Percentiles rank a stretch among this genome's conserved stretches.
Evolutionary conservation across 2,888 invertebrate genomes (phyloP).

Genomic region (Lithophane ornitopus): DNA sequence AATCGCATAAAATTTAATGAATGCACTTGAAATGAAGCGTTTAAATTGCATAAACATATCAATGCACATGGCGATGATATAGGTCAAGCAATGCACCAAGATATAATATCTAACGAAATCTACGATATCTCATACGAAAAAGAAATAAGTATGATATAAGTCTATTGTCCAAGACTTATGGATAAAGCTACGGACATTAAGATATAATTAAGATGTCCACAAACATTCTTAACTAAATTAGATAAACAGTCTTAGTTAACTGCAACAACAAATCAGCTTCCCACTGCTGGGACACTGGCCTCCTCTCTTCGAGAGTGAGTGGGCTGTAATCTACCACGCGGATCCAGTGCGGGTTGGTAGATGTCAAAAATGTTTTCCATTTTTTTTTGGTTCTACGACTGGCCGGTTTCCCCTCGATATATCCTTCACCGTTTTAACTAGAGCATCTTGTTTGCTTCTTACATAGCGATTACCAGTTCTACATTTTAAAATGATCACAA

Average conservation of each 20-base stretch:
- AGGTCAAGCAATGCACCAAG: background rate
- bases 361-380: too few relatives aligned
- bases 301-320: too few relatives aligned
- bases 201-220: background rate
- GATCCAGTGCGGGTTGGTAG: too few relatives aligned
- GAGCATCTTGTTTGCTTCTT: background rate
- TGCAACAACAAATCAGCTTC: too few relatives aligned
- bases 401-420: too few relatives aligned
- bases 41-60: constrained; percentile 7
- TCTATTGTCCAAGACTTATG: background rate
- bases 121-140: background rate
- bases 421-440: too few relatives aligned
- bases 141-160: background rate
- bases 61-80: background rate
- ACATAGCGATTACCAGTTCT: background rate
- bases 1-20: background rate
- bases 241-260: background rate
- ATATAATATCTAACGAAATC: background rate
- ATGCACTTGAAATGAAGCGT: background rate
- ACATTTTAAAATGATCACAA: background rate
- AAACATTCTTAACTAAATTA: background rate
- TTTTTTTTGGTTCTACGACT: too few relatives aligned
- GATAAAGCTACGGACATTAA: background rate
- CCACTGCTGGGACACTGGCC: too few relatives aligned
- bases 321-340: too few relatives aligned